Evolutionary conservation across 1,140 invertebrate species (phyloP).

Genomic region (Oscheius sp.): DNA sequence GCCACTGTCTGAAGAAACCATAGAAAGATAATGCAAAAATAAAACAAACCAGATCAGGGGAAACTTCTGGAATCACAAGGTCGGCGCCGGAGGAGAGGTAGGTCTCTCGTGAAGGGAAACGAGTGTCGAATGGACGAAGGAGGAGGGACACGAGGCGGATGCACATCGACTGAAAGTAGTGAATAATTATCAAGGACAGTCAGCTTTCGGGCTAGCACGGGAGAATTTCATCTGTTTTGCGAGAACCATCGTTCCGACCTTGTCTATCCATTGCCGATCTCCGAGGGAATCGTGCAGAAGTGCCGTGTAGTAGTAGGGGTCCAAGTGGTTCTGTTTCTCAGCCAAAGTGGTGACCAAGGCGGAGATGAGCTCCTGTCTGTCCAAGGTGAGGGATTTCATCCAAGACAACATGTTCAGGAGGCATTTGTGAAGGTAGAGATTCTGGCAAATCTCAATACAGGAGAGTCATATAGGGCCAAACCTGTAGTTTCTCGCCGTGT

Average conservation of each 20-base stretch:
- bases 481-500: background rate
- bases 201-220: no score
- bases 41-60: background rate
- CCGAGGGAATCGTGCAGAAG: background rate
- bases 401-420: background rate
- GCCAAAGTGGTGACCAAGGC: background rate
- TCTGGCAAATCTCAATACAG: background rate
- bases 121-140: background rate
- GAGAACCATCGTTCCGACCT: background rate
- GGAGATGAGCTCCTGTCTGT: background rate
- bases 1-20: no score
- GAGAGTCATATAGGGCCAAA: background rate
- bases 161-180: background rate
- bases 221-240: no score
- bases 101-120: background rate
- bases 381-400: background rate
- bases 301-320: background rate
- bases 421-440: background rate
- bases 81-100: background rate
- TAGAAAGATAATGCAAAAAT: no score
- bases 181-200: no score
- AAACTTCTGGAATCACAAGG: background rate
- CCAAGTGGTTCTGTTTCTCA: background rate
- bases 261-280: background rate
- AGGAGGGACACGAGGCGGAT: background rate